Evolutionary conservation across 1,140 invertebrate genomes (phyloP), one percentile per base, ranked within the genome.

Genomic region (Pseudomyrmex sp.): DNA sequence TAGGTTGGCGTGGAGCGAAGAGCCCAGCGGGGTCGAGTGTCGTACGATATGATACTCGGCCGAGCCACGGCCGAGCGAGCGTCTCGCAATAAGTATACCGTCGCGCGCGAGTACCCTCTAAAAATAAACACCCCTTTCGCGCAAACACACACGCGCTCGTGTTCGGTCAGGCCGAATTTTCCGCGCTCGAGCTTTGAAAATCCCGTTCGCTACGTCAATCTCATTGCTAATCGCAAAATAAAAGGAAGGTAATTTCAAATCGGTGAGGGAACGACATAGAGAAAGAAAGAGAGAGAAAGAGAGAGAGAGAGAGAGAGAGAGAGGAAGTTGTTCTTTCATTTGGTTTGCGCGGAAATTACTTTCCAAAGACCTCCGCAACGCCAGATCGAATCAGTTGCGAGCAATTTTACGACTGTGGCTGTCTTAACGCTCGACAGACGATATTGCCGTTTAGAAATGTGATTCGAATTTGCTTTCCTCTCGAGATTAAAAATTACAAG

Each of bases 31-130:
- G 90, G 89, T 91, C 89, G 89, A 92, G 90, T 91, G 90, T 89
- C 88, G 88, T 85, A 89, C 70, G 88, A 91, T 91, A 91, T 92
- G 90, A 92, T 91, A 91, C 90, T 91, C 76, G 85, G 80, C 83
- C 87, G 35, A 35, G 66, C 66, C 63, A 85, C 63, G 85, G 88
- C 70, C 86, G 77, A 91, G 83, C 63, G 86, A 86, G 86, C 85
- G 66, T 73, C 61, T 77, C 58, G 73, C 48, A 35, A 83, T 35
- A 88, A 89, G 87, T 80, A 79, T 59, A 65, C 35, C 35, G 35
- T 35, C 35, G 35, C 46, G 56, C 59, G 69, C 59, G 44, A 73
- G 61, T 54, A 56, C 74, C 63, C 59, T 73, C 82, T 86, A 76
- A 91, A 90, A 90, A 90, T 92, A 89, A 90, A 90, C 82, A 88